These are phyloP conservation scores for Magallana gigas DNA, from an alignment of 1,140 invertebrate species.

Conservation along the genomic window DNA sequence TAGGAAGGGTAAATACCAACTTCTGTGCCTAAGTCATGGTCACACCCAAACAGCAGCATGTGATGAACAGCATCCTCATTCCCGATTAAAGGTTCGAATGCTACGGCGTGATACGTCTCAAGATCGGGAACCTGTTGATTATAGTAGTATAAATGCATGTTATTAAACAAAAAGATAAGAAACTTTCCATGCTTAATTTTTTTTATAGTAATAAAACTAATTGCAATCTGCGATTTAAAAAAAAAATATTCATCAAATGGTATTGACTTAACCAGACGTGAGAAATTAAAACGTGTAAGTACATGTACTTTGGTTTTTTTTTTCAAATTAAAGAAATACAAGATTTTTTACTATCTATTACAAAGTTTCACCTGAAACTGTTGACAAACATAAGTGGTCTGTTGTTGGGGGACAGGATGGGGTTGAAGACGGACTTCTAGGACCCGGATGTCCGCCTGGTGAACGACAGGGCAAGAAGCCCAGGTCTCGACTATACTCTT, in stretches of 20 bases:
- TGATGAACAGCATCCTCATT: conserved; percentile 67
- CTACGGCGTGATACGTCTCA: conserved; percentile 62
- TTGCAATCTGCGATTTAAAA: no score
- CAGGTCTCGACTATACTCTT: neutral
- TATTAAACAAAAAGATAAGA: neutral
- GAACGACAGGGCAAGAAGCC: conserved; percentile 22
- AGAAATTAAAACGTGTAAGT: no score
- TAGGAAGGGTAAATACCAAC: conserved; percentile 19
- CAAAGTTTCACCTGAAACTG: conserved; percentile 54
- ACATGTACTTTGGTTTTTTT: no score
- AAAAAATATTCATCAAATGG: no score
- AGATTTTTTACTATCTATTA: no score
- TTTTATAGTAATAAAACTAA: no score
- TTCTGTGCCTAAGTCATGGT: conserved; percentile 46
- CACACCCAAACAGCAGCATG: conserved; percentile 69
- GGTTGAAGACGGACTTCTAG: conserved; percentile 59
- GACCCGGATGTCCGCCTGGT: conserved; percentile 49
- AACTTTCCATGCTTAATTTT: neutral
- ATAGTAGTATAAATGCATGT: neutral
- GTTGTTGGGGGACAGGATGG: conserved; percentile 48
- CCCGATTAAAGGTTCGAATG: conserved; percentile 64
- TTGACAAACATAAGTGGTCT: conserved; percentile 66
- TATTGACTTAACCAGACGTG: no score
- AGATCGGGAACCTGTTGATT: conserved; percentile 54
- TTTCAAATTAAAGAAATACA: no score